Percentiles rank a stretch among this genome's conserved stretches.
These are phyloP conservation scores for Morpho achilles DNA, from an alignment of 2,888 invertebrate genomes.

Conservation along the genomic window DNA sequence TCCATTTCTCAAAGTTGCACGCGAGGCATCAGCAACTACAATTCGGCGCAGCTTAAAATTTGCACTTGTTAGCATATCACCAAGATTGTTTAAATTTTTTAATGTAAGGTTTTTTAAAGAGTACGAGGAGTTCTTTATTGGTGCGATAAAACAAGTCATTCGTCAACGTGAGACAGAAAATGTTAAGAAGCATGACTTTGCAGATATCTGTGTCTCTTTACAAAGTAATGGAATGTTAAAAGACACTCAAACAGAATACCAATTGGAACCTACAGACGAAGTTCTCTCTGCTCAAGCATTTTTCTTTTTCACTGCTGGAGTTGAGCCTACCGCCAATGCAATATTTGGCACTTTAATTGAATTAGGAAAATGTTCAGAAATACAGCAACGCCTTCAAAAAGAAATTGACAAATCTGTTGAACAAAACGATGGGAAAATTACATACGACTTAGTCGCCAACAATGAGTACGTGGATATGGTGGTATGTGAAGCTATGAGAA, in stretches of 20 bases:
- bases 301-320: conserved; percentile 59
- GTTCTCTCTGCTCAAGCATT: conserved; percentile 53
- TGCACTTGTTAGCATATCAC: conserved; percentile 22
- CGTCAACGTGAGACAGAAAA: conserved; percentile 41
- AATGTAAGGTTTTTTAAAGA: conserved; percentile 43
- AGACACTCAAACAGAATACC: conserved; percentile 42
- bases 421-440: conserved; percentile 37
- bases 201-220: conserved; percentile 28
- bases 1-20: conserved; percentile 36
- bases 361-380: conserved; percentile 48
- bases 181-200: conserved; percentile 50
- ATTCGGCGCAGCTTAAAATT: conserved; percentile 28
- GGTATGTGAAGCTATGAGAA: conserved; percentile 42
- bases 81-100: conserved; percentile 31
- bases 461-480: conserved; percentile 54
- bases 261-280: conserved; percentile 51
- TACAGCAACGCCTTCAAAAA: conserved; percentile 44
- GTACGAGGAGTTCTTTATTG: conserved; percentile 49
- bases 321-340: conserved; percentile 52
- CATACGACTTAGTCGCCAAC: conserved; percentile 40
- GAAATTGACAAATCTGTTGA: conserved; percentile 47
- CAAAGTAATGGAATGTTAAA: conserved; percentile 41
- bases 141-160: conserved; percentile 48
- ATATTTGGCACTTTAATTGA: conserved; percentile 46
- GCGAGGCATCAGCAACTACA: conserved; percentile 23